Conservation (phyloP, 2,797 vertebrate species). For the Adelosebastes latens region DNA sequence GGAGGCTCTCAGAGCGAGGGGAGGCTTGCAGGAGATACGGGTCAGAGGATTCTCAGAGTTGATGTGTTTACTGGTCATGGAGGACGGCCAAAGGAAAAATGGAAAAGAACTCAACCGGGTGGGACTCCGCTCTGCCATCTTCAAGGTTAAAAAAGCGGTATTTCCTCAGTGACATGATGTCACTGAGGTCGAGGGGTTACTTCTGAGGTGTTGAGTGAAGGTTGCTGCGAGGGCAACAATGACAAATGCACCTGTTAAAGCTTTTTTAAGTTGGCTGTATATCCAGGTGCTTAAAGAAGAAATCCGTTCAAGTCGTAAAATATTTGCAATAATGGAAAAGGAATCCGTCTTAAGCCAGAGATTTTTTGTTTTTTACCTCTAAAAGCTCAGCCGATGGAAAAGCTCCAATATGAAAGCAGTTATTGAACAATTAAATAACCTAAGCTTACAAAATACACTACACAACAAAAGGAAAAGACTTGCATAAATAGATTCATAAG, state of each 20-base stretch:
- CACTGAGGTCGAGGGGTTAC: conserved; percentile 3
- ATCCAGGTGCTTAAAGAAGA: background rate
- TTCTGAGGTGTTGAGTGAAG: conserved; percentile 18
- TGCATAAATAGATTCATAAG: background rate
- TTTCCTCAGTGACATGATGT: conserved; percentile 15
- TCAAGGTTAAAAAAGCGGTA: background rate
- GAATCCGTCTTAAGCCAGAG: background rate
- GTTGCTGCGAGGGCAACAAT: background rate
- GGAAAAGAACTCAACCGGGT: conserved; percentile 13
- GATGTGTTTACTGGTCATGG: conserved; percentile 58
- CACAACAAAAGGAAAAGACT: background rate
- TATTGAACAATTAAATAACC: background rate
- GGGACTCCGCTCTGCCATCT: conserved; percentile 8
- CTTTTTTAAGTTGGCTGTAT: background rate
- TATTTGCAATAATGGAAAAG: conserved; percentile 6
- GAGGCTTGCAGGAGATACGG: conserved; percentile 50
- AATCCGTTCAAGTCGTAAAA: background rate
- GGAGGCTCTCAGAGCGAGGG: conserved; percentile 22
- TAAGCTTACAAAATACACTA: background rate
- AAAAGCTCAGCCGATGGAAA: conserved; percentile 27
- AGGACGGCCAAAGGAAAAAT: conserved; percentile 23
- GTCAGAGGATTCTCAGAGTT: conserved; percentile 44
- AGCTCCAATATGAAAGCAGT: background rate
- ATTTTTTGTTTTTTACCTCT: background rate
- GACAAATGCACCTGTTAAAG: conserved; percentile 25